Conservation (phyloP, 2,888 invertebrate genomes). For the Calameuta idolon region DNA sequence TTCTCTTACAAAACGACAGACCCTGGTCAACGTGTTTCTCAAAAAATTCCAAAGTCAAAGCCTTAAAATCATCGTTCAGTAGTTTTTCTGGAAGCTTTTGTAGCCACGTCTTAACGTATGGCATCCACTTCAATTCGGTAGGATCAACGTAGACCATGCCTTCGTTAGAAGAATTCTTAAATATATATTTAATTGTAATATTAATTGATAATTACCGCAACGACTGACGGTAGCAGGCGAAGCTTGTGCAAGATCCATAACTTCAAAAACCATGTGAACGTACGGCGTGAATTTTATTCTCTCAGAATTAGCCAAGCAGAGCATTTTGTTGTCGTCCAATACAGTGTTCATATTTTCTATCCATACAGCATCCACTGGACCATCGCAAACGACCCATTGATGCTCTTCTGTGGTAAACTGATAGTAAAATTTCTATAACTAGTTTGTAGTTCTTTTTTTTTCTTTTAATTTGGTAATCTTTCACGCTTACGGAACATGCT, state of each 20-base stretch:
- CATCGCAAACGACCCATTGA: constrained; percentile 93
- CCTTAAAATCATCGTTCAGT: constrained; percentile 71
- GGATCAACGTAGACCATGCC: constrained; percentile 95
- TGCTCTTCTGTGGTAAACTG: constrained; percentile 75
- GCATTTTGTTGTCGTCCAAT: constrained; percentile 93
- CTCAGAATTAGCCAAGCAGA: constrained; percentile 91
- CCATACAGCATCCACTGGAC: constrained; percentile 94
- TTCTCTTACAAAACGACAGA: constrained; percentile 75
- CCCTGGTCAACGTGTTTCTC: constrained; percentile 75
- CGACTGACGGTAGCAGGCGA: constrained; percentile 91
- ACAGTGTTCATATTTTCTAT: constrained; percentile 95
- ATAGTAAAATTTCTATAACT: not conserved
- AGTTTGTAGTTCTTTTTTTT: not conserved
- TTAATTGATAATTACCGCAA: constrained; percentile 53
- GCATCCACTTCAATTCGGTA: constrained; percentile 83
- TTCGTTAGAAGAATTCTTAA: constrained; percentile 59
- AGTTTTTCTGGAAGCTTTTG: constrained; percentile 69
- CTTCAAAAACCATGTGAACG: constrained; percentile 91
- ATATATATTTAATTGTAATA: constrained; percentile 55
- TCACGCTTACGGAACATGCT: constrained; percentile 70
- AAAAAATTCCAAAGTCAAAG: constrained; percentile 78
- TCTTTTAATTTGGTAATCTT: constrained; percentile 4
- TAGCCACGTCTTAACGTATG: constrained; percentile 84
- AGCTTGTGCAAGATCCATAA: constrained; percentile 83
- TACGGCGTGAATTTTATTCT: constrained; percentile 89